These are phyloP conservation scores for Euglossa dilemma DNA, from an alignment of 1,140 invertebrate genomes.

Conservation along the genomic window DNA sequence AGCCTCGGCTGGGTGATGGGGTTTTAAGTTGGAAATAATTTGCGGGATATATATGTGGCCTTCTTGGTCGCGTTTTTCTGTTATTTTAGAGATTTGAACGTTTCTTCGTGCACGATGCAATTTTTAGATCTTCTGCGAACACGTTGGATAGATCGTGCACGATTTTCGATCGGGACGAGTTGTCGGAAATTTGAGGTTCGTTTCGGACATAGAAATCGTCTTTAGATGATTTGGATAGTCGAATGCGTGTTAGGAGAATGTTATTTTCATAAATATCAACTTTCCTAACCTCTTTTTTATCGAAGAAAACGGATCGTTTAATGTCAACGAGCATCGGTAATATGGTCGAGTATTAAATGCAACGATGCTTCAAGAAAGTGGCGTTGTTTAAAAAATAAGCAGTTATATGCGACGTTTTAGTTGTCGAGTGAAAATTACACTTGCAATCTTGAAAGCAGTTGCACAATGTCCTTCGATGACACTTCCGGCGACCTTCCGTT, in stretches of 20 bases:
- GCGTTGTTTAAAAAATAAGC: not conserved
- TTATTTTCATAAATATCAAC: not conserved
- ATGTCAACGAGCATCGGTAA: not conserved
- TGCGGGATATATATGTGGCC: too few species aligned
- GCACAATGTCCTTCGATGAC: slow-evolving; percentile 22
- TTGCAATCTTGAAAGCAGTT: not conserved
- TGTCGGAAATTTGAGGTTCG: too few species aligned
- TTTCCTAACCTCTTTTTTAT: not conserved
- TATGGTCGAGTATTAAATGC: too few species aligned
- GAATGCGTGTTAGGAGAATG: not conserved
- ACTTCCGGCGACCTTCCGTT: slow-evolving; percentile 46
- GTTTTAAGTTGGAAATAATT: slow-evolving; percentile 22
- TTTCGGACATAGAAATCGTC: too few species aligned
- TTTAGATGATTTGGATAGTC: too few species aligned
- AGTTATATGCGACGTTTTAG: not conserved
- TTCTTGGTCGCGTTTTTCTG: not conserved
- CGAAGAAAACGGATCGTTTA: not conserved
- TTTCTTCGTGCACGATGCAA: not conserved
- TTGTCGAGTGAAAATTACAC: not conserved
- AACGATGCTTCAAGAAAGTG: not conserved
- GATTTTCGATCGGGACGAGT: too few species aligned
- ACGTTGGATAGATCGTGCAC: too few species aligned
- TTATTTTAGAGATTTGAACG: too few species aligned
- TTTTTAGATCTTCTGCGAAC: not conserved
- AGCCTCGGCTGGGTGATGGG: not conserved